phyloP scores from a whole-genome alignment of 2,113 vertebrate species.

The Monarcha castaneiventris region DNA sequence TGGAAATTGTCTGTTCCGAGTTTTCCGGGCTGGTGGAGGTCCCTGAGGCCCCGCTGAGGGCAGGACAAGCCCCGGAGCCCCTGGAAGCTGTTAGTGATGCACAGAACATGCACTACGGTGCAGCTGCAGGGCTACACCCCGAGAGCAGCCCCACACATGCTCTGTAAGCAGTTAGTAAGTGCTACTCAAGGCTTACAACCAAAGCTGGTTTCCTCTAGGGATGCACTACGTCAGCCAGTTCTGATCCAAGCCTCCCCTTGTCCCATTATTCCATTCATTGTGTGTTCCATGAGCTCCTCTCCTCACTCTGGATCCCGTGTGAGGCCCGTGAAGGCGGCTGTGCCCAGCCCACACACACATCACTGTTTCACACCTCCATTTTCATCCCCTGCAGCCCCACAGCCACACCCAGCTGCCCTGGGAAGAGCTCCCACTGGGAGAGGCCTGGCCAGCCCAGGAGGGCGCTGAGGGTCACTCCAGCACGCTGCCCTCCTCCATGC shows the following conservation, averaged over 20 bases:
- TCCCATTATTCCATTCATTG: neutral
- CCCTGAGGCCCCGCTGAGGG: neutral
- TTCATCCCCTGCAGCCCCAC: neutral
- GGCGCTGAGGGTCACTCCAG: neutral
- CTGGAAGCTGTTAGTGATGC: constrained; percentile 33
- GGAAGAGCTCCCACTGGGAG: neutral
- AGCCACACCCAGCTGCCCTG: neutral
- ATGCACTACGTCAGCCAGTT: neutral
- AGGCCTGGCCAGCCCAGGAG: neutral
- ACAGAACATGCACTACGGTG: neutral
- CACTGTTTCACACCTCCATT: neutral
- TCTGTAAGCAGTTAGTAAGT: constrained; percentile 27
- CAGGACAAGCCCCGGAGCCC: neutral
- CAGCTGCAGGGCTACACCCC: neutral
- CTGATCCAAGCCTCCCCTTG: neutral
- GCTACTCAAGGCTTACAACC: neutral
- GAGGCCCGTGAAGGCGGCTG: neutral
- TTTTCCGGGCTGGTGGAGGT: constrained; percentile 2
- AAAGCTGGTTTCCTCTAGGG: constrained; percentile 4
- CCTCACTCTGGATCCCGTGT: neutral
- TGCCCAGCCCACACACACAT: neutral
- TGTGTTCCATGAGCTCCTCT: neutral
- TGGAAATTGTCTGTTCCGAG: neutral
- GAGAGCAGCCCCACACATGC: neutral
- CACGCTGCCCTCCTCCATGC: neutral